Evolutionary conservation across 2,797 vertebrate species (phyloP).

Genomic region (Rhinophrynus dorsalis): DNA sequence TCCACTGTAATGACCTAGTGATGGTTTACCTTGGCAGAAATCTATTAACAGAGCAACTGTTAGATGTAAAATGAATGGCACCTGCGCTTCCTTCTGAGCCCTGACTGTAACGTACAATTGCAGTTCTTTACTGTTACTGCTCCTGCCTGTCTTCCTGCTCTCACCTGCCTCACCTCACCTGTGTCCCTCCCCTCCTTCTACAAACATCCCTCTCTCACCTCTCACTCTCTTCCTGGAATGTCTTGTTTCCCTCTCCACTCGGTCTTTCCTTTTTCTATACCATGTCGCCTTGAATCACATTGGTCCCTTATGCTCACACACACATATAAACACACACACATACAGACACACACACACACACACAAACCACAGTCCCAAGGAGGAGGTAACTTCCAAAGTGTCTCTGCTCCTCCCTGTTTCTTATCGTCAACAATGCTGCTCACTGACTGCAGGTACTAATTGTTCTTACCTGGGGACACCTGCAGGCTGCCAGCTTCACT

Average conservation of each 20-base stretch:
- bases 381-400: not conserved
- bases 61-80: no score
- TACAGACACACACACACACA: no score
- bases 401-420: not conserved
- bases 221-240: not conserved
- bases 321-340: no score
- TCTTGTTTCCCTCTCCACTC: not conserved
- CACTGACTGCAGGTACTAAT: not conserved
- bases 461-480: conserved; percentile 6
- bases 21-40: no score
- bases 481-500: not conserved
- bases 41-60: no score
- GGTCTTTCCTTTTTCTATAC: not conserved
- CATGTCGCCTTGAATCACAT: not conserved
- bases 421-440: not conserved
- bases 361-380: conserved; percentile 5
- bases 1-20: no score
- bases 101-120: no score
- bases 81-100: no score
- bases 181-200: conserved; percentile 3
- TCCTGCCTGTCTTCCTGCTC: not conserved
- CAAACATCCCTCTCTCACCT: not conserved
- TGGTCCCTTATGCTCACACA: not conserved
- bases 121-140: no score
- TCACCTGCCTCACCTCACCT: conserved; percentile 9